These are phyloP conservation scores for Anagyrus pseudococci DNA, from an alignment of 2,888 invertebrate genomes.

Conservation along the genomic window DNA sequence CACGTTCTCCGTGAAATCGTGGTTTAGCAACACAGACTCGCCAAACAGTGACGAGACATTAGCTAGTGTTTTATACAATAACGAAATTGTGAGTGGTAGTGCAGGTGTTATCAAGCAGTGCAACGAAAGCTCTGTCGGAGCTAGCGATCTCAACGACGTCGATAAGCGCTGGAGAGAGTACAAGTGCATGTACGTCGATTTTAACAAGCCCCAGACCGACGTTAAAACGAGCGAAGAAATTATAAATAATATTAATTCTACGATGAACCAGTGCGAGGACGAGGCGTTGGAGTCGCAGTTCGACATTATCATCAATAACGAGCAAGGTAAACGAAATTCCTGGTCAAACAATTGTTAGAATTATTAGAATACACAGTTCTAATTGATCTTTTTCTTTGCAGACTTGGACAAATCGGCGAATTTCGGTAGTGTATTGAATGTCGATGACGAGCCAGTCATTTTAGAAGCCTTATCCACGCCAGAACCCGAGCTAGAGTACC, in stretches of 20 bases:
- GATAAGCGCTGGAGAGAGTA: conserved; percentile 34
- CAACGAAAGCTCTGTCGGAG: background rate
- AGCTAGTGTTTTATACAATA: conserved; percentile 26
- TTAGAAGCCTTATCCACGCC: background rate
- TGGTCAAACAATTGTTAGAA: background rate
- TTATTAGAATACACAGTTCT: too few species aligned
- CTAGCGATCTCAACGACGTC: conserved; percentile 25
- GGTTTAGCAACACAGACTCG: conserved; percentile 18
- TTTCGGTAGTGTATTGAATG: conserved; percentile 24
- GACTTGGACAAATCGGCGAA: conserved; percentile 17
- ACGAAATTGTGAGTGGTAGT: conserved; percentile 25
- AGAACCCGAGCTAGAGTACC: conserved; percentile 24
- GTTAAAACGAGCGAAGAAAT: conserved; percentile 11
- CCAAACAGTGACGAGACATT: conserved; percentile 11
- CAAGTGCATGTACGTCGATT: conserved; percentile 29
- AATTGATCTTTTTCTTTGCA: background rate
- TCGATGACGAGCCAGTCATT: conserved; percentile 31
- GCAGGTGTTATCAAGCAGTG: background rate
- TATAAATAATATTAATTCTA: conserved; percentile 36
- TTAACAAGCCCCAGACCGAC: background rate
- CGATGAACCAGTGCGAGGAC: too few species aligned
- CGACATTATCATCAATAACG: conserved; percentile 11
- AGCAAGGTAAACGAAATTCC: conserved; percentile 25
- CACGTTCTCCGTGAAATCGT: background rate
- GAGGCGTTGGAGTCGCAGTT: conserved; percentile 18